Evolutionary conservation across 2,113 vertebrate genomes (phyloP).

Genomic region (Toxostoma redivivum): DNA sequence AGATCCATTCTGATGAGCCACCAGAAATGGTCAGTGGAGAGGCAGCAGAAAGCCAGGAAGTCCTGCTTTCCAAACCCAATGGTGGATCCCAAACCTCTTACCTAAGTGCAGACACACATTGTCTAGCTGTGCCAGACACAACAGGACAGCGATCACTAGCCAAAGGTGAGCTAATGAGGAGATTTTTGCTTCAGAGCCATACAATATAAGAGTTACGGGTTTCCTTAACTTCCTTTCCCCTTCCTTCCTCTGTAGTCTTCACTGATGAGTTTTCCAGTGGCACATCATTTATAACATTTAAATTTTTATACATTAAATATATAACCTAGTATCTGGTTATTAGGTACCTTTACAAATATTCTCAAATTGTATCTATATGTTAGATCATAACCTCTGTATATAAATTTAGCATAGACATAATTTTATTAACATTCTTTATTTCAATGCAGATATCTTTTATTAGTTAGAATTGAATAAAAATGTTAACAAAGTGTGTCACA

Average conservation of each 20-base stretch:
- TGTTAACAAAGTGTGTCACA: not conserved
- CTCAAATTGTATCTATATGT: not conserved
- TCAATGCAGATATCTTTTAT: not conserved
- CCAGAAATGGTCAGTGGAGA: not conserved
- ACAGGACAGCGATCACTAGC: conserved; percentile 2
- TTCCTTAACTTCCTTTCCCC: not conserved
- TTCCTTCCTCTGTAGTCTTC: not conserved
- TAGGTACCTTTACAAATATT: not conserved
- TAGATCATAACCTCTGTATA: not conserved
- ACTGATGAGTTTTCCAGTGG: not conserved
- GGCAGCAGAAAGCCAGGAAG: not conserved
- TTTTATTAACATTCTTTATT: not conserved
- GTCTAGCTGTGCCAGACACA: conserved; percentile 16
- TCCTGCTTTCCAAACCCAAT: not conserved
- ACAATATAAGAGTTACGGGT: not conserved
- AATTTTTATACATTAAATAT: not conserved
- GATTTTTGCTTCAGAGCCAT: not conserved
- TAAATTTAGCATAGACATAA: not conserved
- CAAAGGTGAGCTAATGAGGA: conserved; percentile 62
- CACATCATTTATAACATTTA: not conserved
- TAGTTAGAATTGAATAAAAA: not conserved
- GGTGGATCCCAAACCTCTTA: conserved; percentile 36
- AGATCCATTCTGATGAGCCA: conserved; percentile 60
- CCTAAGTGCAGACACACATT: conserved; percentile 29
- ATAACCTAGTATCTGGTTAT: not conserved